phyloP scores from a whole-genome alignment of 2,797 vertebrate species.

The Neosilurus hyrtlii region DNA sequence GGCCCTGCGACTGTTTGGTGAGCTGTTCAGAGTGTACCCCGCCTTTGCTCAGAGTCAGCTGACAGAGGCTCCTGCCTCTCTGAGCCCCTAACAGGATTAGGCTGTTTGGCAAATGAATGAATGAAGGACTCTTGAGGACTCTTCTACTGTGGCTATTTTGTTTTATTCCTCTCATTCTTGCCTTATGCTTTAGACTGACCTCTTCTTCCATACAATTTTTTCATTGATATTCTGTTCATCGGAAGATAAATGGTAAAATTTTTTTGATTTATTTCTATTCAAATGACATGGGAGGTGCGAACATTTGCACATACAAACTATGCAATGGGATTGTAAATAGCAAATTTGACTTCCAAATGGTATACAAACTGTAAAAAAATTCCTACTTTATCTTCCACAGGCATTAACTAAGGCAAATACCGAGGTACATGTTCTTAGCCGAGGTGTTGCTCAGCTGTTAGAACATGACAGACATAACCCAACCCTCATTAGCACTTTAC shows the following conservation, averaged over 20 bases:
- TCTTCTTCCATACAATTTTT: background rate
- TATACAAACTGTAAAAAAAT: conserved; percentile 3
- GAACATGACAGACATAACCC: conserved; percentile 40
- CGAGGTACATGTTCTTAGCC: background rate
- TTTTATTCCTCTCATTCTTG: background rate
- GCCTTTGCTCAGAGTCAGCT: no score
- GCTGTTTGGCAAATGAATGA: background rate
- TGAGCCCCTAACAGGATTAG: no score
- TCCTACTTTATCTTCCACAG: background rate
- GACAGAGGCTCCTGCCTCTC: no score
- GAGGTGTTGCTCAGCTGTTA: conserved; percentile 17
- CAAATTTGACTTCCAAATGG: conserved; percentile 13
- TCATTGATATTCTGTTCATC: background rate
- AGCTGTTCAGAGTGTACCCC: no score
- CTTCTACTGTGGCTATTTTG: background rate
- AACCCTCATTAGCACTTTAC: conserved; percentile 42
- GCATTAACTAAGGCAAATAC: conserved; percentile 10
- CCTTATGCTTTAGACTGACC: background rate
- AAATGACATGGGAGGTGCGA: background rate
- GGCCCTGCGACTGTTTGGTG: no score
- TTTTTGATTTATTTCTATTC: background rate
- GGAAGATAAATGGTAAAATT: background rate
- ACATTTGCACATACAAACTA: conserved; percentile 20
- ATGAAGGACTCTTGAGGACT: background rate
- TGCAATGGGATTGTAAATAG: conserved; percentile 4